Conservation (phyloP, 2,888 invertebrate genomes). For the Eilema caniola region DNA sequence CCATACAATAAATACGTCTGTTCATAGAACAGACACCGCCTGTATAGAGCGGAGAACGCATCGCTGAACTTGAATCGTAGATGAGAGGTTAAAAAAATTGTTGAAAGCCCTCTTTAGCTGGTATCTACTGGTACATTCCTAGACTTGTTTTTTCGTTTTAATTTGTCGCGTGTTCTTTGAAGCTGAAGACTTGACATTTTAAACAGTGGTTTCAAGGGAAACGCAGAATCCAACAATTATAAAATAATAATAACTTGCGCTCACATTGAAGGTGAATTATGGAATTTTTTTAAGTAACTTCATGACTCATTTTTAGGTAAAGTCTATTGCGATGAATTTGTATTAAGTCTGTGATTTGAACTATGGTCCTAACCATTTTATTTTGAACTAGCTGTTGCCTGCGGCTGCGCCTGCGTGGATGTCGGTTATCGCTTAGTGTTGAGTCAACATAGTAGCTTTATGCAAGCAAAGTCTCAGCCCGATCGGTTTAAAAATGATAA, state of each 20-base stretch:
- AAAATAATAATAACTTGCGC: neutral
- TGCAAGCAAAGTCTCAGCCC: too few species aligned
- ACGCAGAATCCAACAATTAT: neutral
- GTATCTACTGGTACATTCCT: conserved; percentile 35
- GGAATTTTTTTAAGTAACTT: neutral
- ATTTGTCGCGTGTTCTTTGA: conserved; percentile 37
- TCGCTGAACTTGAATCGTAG: conserved; percentile 33
- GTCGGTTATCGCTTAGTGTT: too few species aligned
- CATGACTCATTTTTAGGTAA: neutral
- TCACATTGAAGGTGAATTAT: neutral
- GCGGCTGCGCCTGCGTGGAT: too few species aligned
- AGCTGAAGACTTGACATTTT: conserved; percentile 30
- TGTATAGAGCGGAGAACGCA: conserved; percentile 47
- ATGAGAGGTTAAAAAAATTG: conserved; percentile 45
- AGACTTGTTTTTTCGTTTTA: conserved; percentile 37
- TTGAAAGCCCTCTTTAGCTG: conserved; percentile 39
- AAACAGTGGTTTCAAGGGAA: neutral
- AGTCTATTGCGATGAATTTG: too few species aligned
- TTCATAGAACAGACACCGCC: conserved; percentile 65
- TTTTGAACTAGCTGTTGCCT: too few species aligned
- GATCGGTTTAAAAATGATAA: too few species aligned
- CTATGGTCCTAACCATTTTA: neutral
- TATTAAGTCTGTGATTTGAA: neutral
- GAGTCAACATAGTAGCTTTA: too few species aligned
- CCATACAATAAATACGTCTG: conserved; percentile 63